Conservation (phyloP, 2,797 vertebrate genomes). For the Dendrocincla tyrannina region DNA sequence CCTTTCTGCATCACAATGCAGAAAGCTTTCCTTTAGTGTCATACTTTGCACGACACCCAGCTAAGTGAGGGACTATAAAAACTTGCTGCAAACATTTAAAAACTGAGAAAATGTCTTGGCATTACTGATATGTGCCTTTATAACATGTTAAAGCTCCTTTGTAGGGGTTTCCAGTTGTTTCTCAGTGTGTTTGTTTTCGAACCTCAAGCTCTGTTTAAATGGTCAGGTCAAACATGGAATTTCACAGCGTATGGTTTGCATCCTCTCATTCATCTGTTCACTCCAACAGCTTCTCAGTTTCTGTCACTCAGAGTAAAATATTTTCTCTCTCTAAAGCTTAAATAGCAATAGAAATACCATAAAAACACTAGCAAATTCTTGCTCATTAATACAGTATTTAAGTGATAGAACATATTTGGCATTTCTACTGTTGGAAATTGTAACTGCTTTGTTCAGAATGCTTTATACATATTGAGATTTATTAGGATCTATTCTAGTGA, state of each 20-base stretch:
- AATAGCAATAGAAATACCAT: neutral
- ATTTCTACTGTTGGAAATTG: neutral
- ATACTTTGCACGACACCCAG: neutral
- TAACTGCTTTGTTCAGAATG: neutral
- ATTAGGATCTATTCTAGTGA: neutral
- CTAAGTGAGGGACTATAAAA: neutral
- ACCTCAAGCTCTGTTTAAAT: neutral
- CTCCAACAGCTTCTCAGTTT: neutral
- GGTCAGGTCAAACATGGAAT: neutral
- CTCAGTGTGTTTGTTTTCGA: neutral
- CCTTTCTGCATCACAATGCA: neutral
- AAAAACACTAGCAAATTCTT: conserved; percentile 5
- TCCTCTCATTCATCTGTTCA: neutral
- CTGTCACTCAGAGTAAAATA: neutral
- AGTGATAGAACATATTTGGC: neutral
- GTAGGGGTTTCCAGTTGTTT: neutral
- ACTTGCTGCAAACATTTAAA: neutral
- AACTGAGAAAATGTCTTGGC: neutral
- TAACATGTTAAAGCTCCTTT: neutral
- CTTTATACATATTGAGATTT: neutral
- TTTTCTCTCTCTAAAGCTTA: neutral
- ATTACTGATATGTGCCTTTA: neutral
- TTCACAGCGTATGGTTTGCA: neutral
- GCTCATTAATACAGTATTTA: neutral
- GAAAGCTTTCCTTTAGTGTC: neutral